These are phyloP conservation scores for Mastomys natalensis DNA, from an alignment of 2,113 vertebrate species.

Conservation along the genomic window DNA sequence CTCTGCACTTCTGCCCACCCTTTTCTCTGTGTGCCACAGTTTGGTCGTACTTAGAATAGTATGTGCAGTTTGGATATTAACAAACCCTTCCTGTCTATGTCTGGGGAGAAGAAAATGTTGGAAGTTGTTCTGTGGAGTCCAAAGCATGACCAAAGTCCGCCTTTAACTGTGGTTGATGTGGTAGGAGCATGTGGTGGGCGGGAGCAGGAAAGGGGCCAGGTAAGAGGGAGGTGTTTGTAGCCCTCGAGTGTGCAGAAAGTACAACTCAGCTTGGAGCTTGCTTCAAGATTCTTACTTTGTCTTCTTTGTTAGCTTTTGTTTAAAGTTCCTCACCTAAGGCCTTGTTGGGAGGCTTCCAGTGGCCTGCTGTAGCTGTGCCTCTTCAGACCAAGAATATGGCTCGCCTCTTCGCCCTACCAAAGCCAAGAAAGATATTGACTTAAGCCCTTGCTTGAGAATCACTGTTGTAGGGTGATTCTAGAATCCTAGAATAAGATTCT, in stretches of 20 bases:
- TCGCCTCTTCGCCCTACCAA: background rate
- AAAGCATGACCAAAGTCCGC: background rate
- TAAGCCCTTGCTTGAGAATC: background rate
- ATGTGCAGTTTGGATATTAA: conserved; percentile 10
- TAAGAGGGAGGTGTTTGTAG: background rate
- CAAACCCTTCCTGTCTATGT: background rate
- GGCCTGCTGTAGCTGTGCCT: background rate
- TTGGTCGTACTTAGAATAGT: background rate
- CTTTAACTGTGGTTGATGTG: background rate
- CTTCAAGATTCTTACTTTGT: background rate
- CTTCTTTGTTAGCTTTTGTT: background rate
- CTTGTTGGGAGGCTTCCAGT: background rate
- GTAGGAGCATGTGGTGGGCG: background rate
- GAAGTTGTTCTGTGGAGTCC: background rate
- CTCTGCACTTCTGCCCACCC: background rate
- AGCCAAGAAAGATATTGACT: background rate
- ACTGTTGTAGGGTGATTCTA: background rate
- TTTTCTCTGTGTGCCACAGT: background rate
- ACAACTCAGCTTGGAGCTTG: background rate
- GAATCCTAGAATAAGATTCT: background rate
- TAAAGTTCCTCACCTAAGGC: background rate
- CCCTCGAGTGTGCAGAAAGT: background rate
- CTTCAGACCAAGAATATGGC: background rate
- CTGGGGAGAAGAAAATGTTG: background rate
- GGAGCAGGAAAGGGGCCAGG: background rate